Evolutionary conservation across 2,113 vertebrate species (phyloP).

Genomic region (Andinoacara biseriatus): DNA sequence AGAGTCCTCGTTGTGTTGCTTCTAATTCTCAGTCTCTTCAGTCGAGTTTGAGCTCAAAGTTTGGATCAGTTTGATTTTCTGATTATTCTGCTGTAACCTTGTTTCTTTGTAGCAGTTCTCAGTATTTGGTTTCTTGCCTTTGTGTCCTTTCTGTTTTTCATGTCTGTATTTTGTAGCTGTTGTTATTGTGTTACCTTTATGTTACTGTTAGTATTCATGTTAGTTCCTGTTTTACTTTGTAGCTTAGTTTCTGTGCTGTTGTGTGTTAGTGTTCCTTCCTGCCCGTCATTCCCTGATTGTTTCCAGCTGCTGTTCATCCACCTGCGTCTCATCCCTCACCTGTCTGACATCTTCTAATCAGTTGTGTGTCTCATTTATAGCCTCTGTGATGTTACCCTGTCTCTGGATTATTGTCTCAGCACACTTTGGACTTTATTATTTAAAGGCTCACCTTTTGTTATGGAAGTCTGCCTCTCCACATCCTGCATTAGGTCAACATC

Average conservation of each 20-base stretch:
- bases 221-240: neutral
- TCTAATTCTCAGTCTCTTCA: neutral
- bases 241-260: neutral
- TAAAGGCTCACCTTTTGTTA: neutral
- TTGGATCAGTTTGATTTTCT: neutral
- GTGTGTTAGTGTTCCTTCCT: neutral
- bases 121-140: neutral
- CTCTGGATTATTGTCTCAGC: neutral
- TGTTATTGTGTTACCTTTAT: neutral
- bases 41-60: neutral
- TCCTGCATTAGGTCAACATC: no score
- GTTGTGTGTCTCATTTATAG: neutral
- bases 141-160: neutral
- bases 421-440: neutral
- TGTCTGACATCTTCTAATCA: neutral
- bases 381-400: neutral
- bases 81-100: neutral
- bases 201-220: neutral
- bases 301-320: conserved; percentile 1
- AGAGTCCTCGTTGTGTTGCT: neutral
- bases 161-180: neutral
- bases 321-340: neutral
- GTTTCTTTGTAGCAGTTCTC: neutral
- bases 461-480: neutral
- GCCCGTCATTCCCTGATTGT: neutral